Evolutionary conservation across 64 coral and sea anemone species (phyloP), one percentile per base, ranked within the genome.

Genomic region (Hydrozoanthus tunicans): DNA sequence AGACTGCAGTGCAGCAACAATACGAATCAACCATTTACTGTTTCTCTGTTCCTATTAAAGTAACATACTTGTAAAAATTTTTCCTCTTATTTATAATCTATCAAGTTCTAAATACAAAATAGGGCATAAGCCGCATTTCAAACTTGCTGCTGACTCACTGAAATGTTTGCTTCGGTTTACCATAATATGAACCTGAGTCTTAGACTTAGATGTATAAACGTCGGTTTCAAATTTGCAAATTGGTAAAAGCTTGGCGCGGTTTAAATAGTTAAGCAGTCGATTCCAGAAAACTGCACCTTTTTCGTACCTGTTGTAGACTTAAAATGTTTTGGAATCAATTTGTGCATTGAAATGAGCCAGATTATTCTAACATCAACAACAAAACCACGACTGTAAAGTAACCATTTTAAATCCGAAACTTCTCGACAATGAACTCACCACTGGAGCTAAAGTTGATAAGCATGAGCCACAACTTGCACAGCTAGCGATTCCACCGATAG

Each of bases 391-490:
- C 59, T 6, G 59, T 4, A 82, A 63, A 64, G 66, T 14, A 53
- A 51, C 12, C 51, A 43, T 65, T 52, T 9, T 17, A 56, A n/a
- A 17, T n/a, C 68, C 53, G 52, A 12, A 72, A 56, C 53, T 11
- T 24, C 55, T 59, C 3, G 7, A 25, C 5, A 20, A 27, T 56
- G n/a, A 12, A 91, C 95, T 78, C 72, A 97, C 95, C 89, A 97
- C 95, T 9, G 95, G 95, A 68, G 95, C 92, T 9, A 94, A 3
- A 4, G 88, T 91, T 13, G 89, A 94, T 65, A 93, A 86, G 90
- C 95, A 97, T 17, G 92, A 92, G 27, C 92, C 92, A 82, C 95
- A 97, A 9, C 92, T 92, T 20, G 95, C 93, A 65, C 93, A 85
- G 43, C 89, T 93, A 1, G 95, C 95, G 78, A 93, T 88, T 5